These are phyloP conservation scores for Ataeniobius toweri DNA, from an alignment of 2,797 vertebrate genomes.

Conservation along the genomic window DNA sequence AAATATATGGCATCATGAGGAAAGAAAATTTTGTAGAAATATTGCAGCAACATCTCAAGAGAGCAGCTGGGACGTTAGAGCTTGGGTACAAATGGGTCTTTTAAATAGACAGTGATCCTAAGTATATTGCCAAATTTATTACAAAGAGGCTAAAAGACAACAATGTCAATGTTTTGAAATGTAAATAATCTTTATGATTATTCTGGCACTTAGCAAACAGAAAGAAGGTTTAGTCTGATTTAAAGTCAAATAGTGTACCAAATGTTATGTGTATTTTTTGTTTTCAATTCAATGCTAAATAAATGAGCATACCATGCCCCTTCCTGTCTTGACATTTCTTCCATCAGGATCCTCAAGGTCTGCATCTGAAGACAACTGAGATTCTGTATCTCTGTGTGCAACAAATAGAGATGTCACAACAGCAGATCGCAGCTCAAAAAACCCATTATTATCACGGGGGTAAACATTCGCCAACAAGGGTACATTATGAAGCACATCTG, in stretches of 20 bases:
- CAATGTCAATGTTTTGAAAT: neutral
- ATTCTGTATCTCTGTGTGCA: constrained; percentile 88
- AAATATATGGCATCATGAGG: too few relatives aligned
- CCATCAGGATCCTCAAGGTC: constrained; percentile 93
- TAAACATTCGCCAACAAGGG: neutral
- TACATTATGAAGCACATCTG: neutral
- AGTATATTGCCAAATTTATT: neutral
- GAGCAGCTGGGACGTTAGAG: too few relatives aligned
- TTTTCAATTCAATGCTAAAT: neutral
- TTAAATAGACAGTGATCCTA: too few relatives aligned
- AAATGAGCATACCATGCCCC: constrained; percentile 83
- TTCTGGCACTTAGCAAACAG: too few relatives aligned
- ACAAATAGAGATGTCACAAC: constrained; percentile 19
- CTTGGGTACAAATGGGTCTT: too few relatives aligned
- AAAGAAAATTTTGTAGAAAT: too few relatives aligned
- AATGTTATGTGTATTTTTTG: too few relatives aligned
- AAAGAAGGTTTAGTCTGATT: too few relatives aligned
- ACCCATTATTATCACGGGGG: neutral
- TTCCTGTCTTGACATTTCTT: constrained; percentile 88
- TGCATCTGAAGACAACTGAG: constrained; percentile 92
- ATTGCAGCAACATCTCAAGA: too few relatives aligned
- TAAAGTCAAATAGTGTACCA: too few relatives aligned
- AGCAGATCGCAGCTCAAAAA: neutral
- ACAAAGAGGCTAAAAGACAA: neutral
- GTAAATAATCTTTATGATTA: neutral